Evolutionary conservation across 2,888 invertebrate genomes (phyloP).

Genomic region (Octodonta nipae): DNA sequence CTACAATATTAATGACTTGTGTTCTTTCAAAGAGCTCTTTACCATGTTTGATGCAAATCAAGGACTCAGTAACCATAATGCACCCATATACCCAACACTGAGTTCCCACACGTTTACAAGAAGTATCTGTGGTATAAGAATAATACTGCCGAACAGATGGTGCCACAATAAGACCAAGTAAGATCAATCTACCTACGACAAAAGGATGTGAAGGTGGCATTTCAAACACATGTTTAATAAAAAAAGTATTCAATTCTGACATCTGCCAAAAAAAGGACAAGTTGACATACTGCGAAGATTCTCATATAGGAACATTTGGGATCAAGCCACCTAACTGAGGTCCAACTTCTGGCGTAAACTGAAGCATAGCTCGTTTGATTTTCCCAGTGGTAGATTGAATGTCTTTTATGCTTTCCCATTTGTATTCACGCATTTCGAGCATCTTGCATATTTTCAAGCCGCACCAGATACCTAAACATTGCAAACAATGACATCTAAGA

Average conservation of each 20-base stretch:
- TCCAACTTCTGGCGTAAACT: constrained; percentile 99
- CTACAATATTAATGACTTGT: constrained; percentile 76
- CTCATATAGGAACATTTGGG: constrained; percentile 93
- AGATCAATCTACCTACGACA: constrained; percentile 70
- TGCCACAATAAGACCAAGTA: constrained; percentile 76
- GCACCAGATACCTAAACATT: constrained; percentile 92
- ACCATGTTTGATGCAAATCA: constrained; percentile 92
- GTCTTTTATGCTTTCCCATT: constrained; percentile 97
- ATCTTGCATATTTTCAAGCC: constrained; percentile 86
- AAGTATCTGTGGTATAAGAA: constrained; percentile 89
- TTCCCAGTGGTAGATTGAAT: constrained; percentile 93
- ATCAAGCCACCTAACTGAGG: constrained; percentile 90
- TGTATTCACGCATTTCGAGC: constrained; percentile 95
- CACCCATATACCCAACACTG: constrained; percentile 99
- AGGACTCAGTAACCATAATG: constrained; percentile 87
- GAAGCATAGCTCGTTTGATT: constrained; percentile 88
- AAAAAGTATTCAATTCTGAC: constrained; percentile 96
- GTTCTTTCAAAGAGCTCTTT: constrained; percentile 84
- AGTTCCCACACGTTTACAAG: constrained; percentile 95
- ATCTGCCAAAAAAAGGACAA: constrained; percentile 98
- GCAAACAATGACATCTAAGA: constrained; percentile 91
- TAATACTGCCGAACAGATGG: constrained; percentile 98
- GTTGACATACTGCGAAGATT: constrained; percentile 82
- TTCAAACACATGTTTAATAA: constrained; percentile 96
- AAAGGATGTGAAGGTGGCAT: constrained; percentile 93